Evolutionary conservation across 1,140 invertebrate genomes (phyloP).

Genomic region (Holcopasites calliopsidis): DNA sequence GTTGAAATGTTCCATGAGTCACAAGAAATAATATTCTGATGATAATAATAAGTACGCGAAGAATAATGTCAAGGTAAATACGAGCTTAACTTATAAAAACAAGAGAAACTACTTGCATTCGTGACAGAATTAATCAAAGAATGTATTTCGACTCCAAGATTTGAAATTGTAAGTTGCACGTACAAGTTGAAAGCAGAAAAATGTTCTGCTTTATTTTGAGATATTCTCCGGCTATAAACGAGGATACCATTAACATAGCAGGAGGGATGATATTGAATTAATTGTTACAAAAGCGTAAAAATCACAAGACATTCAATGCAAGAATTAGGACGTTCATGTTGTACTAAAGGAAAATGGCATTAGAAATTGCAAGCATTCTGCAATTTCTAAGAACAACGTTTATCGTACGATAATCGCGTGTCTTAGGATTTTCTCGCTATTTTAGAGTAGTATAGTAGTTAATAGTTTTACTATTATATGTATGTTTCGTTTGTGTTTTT

Average conservation of each 20-base stretch:
- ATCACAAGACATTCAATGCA: conserved; percentile 75
- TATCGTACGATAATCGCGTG: conserved; percentile 68
- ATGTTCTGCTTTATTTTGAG: conserved; percentile 69
- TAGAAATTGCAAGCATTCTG: conserved; percentile 53
- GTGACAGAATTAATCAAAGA: conserved; percentile 57
- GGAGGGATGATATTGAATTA: conserved; percentile 75
- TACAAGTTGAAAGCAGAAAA: conserved; percentile 66
- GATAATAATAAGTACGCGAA: conserved; percentile 31
- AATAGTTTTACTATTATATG: conserved; percentile 77
- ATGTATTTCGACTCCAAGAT: conserved; percentile 66
- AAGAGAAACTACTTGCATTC: conserved; percentile 50
- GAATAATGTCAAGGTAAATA: conserved; percentile 57
- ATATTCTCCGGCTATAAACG: conserved; percentile 66
- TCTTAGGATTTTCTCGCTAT: conserved; percentile 79
- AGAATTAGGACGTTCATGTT: conserved; percentile 47
- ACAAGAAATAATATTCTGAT: conserved; percentile 35
- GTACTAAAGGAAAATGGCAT: conserved; percentile 31
- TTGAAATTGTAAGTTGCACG: conserved; percentile 64
- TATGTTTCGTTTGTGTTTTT: conserved; percentile 79
- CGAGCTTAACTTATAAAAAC: conserved; percentile 58
- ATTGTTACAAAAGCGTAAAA: conserved; percentile 78
- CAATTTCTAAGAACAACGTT: conserved; percentile 56
- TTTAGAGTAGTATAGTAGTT: conserved; percentile 76
- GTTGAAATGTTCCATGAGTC: conserved; percentile 56
- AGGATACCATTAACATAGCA: conserved; percentile 57